Base-by-base conservation (phyloP, 2,113 vertebrate species). In the Paralichthys olivaceus region DNA sequence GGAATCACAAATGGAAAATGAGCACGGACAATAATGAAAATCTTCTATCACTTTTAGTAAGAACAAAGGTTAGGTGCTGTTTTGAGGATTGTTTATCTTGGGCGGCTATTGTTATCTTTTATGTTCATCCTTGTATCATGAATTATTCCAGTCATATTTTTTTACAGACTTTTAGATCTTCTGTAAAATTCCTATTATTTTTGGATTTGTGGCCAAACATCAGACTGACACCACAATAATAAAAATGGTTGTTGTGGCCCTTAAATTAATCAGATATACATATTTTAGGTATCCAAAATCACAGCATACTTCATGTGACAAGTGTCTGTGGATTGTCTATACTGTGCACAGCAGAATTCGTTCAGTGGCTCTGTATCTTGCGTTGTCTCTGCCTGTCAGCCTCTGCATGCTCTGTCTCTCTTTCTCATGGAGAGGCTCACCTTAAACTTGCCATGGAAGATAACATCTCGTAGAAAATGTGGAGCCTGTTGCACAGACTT, bases 391-490 rank as follows among this genome's bases (percentile, higher is more conserved):
- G 2, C 20, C 43, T 22, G 25, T 53, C 56, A 43, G 64, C 58
- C 26, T 60, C 3, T 7, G 26, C 55, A 54, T 49, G 2, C 6
- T 40, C 2, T 23, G 9, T 40, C 37, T 40, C 12, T 40, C 37
- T 40, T 9, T 15, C 53, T 14, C 8, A 2, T 32, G 13, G 61
- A 72, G 25, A 56, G 3, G 69, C 89, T 91, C 81, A 92, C 91
- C 88, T 86, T 84, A 73, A 93, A 91, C 87, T 93, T 93, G 73
- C 93, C 93, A 2, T 93, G 93, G 73, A 93, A 93, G 74, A 93
- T 80, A 54, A 93, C 88, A 73, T 94, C 90, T 64, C 72, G 87
- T 9, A 94, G 56, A 70, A 92, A 93, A 81, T 92, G 90, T 23
- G 84, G 86, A 7, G 70, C 55, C 68, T 81, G 84, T 49, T 72